Evolutionary conservation across 2,888 invertebrate species (phyloP), one percentile per base, ranked within the genome.

Genomic region (Himalopsyche anomala): DNA sequence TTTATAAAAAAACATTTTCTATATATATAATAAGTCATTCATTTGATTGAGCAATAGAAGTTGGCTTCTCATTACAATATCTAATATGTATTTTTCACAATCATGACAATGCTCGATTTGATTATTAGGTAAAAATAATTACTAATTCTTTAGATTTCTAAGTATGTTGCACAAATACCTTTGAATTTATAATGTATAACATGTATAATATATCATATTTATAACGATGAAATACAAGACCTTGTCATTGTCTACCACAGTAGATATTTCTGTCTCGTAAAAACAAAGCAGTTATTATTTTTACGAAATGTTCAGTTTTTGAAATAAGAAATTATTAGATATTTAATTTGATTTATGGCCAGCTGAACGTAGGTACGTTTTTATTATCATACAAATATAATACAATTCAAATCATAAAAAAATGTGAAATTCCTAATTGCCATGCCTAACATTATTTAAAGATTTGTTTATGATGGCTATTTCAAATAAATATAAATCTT

Each of bases 391-490:
- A 74, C 38, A 74, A 74, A 74, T 74, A 74, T 38, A 74, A 28
- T 74, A 74, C 74, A 74, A 74, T 74, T 74, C 74, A 74, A 19
- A 62, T 62, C 38, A 74, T 74, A 74, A 74, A 74, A 28, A 74
- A 74, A 74, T 69, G 74, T 74, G 74, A 74, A 74, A 74, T 74
- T 74, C 74, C 74, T 74, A 74, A 74, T 74, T 74, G 74, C 74
- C 74, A 36, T 74, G 36, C 74, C 74, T 74, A 74, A 74, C 36
- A 74, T 74, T 74, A 74, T 74, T 74, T 74, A 74, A 74, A 74
- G 74, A 74, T 74, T 74, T 74, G 74, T 74, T 74, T 74, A 74
- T 74, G 74, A 36, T 36, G 28, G 74, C 36, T 74, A 74, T 74
- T 74, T 74, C 74, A 74, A 36, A 74, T 74, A 74, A 74, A 74